Conservation (phyloP, 1,140 invertebrate genomes). For the Lepidurus packardi region DNA sequence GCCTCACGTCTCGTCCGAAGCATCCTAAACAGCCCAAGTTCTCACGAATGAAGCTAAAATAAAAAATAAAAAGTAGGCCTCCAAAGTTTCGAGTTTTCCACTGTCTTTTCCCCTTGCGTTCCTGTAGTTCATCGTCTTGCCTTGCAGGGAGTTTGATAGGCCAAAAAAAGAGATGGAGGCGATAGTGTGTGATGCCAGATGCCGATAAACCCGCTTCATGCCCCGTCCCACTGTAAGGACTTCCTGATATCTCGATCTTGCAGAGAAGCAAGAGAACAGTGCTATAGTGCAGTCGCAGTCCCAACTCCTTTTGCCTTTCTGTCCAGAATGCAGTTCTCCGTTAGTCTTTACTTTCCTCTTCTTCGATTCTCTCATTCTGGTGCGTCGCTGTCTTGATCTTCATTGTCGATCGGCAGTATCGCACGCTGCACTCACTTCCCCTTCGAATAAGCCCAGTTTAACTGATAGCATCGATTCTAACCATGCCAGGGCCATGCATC, state of each 20-base stretch:
- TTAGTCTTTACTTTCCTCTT: background rate
- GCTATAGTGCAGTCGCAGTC: background rate
- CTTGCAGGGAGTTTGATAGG: slow-evolving; percentile 2
- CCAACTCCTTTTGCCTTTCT: slow-evolving; percentile 3
- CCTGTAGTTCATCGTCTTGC: slow-evolving; percentile 1
- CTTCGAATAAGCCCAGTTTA: slow-evolving; percentile 22
- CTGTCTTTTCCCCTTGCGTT: background rate
- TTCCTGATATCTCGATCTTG: slow-evolving; percentile 6
- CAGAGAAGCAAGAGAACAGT: background rate
- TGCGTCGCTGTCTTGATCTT: slow-evolving; percentile 10
- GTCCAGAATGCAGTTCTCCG: background rate
- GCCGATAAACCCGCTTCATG: background rate
- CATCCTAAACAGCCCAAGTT: background rate
- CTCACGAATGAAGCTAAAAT: background rate
- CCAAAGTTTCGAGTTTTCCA: background rate
- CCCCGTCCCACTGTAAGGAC: background rate
- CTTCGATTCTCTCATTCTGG: background rate
- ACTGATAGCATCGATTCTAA: slow-evolving; percentile 14
- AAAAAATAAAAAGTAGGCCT: background rate
- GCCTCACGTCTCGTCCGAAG: no score
- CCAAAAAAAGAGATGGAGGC: background rate
- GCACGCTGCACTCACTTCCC: slow-evolving; percentile 17
- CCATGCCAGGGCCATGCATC: slow-evolving; percentile 6
- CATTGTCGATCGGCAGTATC: slow-evolving; percentile 17
- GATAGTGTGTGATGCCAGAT: slow-evolving; percentile 15